Base-by-base conservation (phyloP, 2,797 vertebrate species). In the Argentina silus region DNA sequence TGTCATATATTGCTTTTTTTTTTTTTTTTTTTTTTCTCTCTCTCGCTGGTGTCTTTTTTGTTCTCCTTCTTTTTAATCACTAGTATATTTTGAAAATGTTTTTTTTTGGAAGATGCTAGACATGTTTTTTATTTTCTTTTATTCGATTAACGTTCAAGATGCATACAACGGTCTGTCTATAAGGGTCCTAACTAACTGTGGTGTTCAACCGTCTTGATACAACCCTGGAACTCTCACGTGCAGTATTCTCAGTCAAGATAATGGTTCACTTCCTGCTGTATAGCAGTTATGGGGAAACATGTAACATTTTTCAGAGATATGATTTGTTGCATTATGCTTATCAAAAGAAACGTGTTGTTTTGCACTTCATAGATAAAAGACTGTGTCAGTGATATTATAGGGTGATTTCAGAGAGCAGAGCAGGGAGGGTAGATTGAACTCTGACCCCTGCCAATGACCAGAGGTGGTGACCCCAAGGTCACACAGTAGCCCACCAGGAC, bases 41-140 rank as follows among this genome's bases (percentile, higher is more conserved):
- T 81, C 53, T 83, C 63, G 81, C 83, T 87, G 75, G 78, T 88
- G 78, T 87, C 79, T 83, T 83, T 59, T 2, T 66, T 23, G 15
- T 84, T 83, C 72, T 83, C 85, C 67, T 81, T 70, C 72, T 83
- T 86, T 71, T 81, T 70, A 73, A 81, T 57, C 56, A 67, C 70
- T 82, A 87, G 84, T 63, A 78, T 19, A 19, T 88, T 86, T 62
- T 82, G 66, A 51, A 84, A 80, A 75, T 77, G 62, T 86, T 89
- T 89, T 88, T 88, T 88, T n/a, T n/a, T n/a, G n/a, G 80, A 85
- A 86, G 87, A 89, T 76, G 82, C 72, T 92, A 89, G 86, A 85
- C 81, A 84, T 85, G 82, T 77, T 91, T 86, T 78, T 81, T 74
- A 70, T 80, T 73, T 67, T 80, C 67, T 78, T 79, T 79, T 70